Evolutionary conservation across 2,888 invertebrate species (phyloP).

Genomic region (Julus scanicus): DNA sequence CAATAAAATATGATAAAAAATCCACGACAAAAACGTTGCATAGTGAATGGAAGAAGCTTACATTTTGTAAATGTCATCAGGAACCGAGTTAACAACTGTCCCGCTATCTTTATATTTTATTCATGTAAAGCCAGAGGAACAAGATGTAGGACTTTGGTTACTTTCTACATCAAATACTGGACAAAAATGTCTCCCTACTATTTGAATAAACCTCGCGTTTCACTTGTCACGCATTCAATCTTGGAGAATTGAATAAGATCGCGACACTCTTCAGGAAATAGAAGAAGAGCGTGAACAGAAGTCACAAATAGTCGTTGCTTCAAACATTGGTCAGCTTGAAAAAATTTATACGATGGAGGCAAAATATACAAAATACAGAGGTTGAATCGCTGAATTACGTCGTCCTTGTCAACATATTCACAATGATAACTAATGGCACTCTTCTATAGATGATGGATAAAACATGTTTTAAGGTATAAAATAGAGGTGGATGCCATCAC

Average conservation of each 20-base stretch:
- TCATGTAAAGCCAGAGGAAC: slow-evolving; percentile 15
- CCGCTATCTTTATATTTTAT: slow-evolving; percentile 13
- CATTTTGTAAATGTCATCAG: slow-evolving; percentile 13
- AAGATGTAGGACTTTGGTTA: neutral
- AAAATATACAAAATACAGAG: no score
- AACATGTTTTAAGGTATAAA: no score
- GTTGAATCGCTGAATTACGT: no score
- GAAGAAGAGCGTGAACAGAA: neutral
- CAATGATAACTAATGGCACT: no score
- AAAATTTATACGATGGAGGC: no score
- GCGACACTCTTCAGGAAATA: neutral
- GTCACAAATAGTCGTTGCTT: neutral
- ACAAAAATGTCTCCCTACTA: neutral
- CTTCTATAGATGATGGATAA: no score
- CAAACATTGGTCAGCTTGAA: neutral
- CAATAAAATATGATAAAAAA: slow-evolving; percentile 33
- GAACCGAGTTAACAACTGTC: slow-evolving; percentile 12
- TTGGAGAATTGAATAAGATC: neutral
- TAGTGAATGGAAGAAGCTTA: neutral
- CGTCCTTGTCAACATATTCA: no score
- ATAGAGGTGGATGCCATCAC: no score
- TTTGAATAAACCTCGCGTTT: slow-evolving; percentile 33
- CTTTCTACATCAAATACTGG: neutral
- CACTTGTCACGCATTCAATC: slow-evolving; percentile 22
- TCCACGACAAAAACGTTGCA: neutral